Evolutionary conservation across 1,140 invertebrate genomes (phyloP), one percentile per base, ranked within the genome.

Genomic region (Drosophila mojavensis): DNA sequence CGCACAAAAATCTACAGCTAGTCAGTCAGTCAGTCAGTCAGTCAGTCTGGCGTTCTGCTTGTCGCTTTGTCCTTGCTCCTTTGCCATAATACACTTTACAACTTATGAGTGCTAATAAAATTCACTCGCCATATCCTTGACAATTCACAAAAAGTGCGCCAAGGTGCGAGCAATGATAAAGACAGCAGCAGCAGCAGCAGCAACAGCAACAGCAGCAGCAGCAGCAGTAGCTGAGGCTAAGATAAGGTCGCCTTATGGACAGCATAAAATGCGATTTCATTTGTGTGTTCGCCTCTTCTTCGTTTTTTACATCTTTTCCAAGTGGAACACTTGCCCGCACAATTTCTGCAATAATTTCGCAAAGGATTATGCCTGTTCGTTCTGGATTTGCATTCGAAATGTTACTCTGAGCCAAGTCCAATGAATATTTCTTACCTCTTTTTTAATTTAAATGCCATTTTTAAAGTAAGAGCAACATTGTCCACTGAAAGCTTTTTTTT

Each of bases 51-150:
- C 3, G 20, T 24, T 24, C 51, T 24, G n/a, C 45, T 28, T 5
- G 28, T 64, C 30, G 30, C 33, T 17, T 48, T 24, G 39, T 60
- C 39, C 59, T 60, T 58, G 36, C 41, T 59, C 63, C 59, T 64
- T 39, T 54, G 63, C 59, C 78, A 83, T 86, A 74, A 83, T 86
- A 83, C 83, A 83, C 79, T 82, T 88, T 82, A 86, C 83, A 86
- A 83, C 83, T 88, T 86, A 86, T 86, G 83, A 86, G 83, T 79
- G 63, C 83, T 86, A 83, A 86, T 86, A 86, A 86, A 86, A 86
- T 86, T 88, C 79, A 78, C 83, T 88, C 66, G 76, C 73, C 76
- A 83, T 75, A 86, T 74, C 77, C 54, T 68, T 69, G 75, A 58
- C 75, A 67, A 86, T 72, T 73, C 65, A 54, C 55, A 61, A 68